A percentile compares a stretch with the other conserved stretches of the same genome.
These are phyloP conservation scores for Oedothorax gibbosus DNA, from an alignment of 1,140 invertebrate species.

Conservation along the genomic window DNA sequence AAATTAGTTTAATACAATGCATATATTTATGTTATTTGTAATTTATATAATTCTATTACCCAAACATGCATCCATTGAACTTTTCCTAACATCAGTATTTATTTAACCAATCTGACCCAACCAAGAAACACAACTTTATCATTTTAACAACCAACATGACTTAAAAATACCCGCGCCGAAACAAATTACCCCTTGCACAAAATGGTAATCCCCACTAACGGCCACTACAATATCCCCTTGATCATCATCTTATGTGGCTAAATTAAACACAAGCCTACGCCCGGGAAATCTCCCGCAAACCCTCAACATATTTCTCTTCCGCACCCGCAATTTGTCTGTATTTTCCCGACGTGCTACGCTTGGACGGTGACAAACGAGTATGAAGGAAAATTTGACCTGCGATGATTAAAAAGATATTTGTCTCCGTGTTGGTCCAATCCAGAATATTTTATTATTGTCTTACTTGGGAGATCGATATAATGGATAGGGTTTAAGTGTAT, in stretches of 20 bases:
- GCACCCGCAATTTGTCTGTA: constrained; percentile 19
- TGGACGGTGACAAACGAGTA: constrained; percentile 50
- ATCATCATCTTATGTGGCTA: constrained; percentile 11
- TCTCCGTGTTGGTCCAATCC: constrained; percentile 3
- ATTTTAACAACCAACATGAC: not conserved
- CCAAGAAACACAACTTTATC: constrained; percentile 10
- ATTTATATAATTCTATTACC: too few species aligned
- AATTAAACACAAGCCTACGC: constrained; percentile 21
- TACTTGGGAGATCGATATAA: too few species aligned
- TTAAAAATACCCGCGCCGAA: too few species aligned
- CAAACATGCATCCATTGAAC: too few species aligned
- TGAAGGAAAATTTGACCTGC: constrained; percentile 42
- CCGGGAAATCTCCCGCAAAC: constrained; percentile 13
- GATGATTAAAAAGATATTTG: constrained; percentile 56
- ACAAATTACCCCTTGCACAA: too few species aligned
- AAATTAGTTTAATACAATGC: too few species aligned
- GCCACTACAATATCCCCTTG: not conserved
- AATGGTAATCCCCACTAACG: too few species aligned
- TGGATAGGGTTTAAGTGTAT: too few species aligned
- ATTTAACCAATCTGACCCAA: too few species aligned
- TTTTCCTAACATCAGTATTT: too few species aligned
- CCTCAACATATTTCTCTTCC: not conserved
- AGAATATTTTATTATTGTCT: constrained; percentile 45
- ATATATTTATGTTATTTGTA: too few species aligned
- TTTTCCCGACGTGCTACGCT: constrained; percentile 39